These are phyloP conservation scores for Neoscelio sp. DNA, from an alignment of 2,888 invertebrate species.

Conservation along the genomic window DNA sequence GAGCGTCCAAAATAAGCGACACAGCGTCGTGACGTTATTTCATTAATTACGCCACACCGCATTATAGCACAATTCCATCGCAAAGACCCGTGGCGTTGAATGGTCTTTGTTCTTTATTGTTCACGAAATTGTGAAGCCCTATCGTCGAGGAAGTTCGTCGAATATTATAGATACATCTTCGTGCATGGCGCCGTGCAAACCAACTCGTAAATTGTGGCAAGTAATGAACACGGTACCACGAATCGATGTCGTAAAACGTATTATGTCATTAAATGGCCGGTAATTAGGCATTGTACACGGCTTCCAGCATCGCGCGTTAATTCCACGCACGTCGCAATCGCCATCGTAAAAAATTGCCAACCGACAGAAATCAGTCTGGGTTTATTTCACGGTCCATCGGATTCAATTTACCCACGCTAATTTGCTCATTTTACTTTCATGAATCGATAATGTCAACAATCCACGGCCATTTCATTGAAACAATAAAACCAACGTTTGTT, in stretches of 20 bases:
- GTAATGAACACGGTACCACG: slow-evolving; percentile 21
- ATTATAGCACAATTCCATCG: slow-evolving; percentile 5
- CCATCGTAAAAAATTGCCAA: not conserved
- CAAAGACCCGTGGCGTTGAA: not conserved
- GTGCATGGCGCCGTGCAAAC: not conserved
- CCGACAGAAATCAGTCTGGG: slow-evolving; percentile 9
- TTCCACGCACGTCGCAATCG: not conserved
- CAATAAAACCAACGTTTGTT: not conserved
- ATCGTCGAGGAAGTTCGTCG: not conserved
- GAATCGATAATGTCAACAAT: slow-evolving; percentile 37
- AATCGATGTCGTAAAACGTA: slow-evolving; percentile 11
- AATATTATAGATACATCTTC: not conserved
- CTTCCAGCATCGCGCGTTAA: too few species aligned
- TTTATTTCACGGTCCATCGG: slow-evolving; percentile 26
- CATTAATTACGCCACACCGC: slow-evolving; percentile 15
- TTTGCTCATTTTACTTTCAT: slow-evolving; percentile 45
- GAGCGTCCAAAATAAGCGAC: not conserved
- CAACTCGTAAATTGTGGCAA: slow-evolving; percentile 8
- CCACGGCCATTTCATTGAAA: not conserved
- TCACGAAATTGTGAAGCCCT: slow-evolving; percentile 20
- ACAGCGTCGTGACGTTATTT: slow-evolving; percentile 10
- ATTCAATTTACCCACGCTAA: slow-evolving; percentile 35
- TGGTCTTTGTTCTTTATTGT: slow-evolving; percentile 37
- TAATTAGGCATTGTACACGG: slow-evolving; percentile 20
- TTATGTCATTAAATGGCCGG: slow-evolving; percentile 15